Evolutionary conservation across 2,888 invertebrate genomes (phyloP), one percentile per base, ranked within the genome.

Genomic region (Nomada ferruginata): DNA sequence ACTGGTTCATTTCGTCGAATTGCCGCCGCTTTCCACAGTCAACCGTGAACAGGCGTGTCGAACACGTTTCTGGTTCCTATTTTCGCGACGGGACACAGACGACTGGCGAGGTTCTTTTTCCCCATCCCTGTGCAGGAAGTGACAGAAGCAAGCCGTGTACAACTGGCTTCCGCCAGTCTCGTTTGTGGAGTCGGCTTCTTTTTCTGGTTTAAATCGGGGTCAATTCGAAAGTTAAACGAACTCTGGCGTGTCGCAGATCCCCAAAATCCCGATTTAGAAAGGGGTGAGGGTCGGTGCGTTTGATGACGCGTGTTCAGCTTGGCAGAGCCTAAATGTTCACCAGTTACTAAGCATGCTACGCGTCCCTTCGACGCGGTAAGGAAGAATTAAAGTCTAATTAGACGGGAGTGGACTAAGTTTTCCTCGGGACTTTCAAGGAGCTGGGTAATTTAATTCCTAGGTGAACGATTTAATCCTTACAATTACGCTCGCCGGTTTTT

Each of bases 151-250:
- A 18, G 9, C 3, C 13, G 74, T 68, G 42, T 20, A 50, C 36
- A 65, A 20, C 26, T 53, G 76, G 63, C 86, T 73, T 70, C 75
- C 75, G 60, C 20, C 20, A 7, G 69, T 36, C 61, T 55, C 20
- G 69, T 57, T 57, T 53, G 50, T 26, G 59, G 60, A 53, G 47
- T 60, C 57, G 26, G 60, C 50, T 23, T 79, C 69, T 66, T 76
- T 86, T 88, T 84, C 79, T 84, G 81, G 82, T 82, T 88, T 84
- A 85, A 88, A 87, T 89, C 85, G 74, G 84, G 84, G 83, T 85
- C 85, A 89, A 85, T 88, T 88, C 76, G 78, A 82, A 89, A 89
- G 89, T 89, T 88, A 89, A 89, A 88, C 79, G 88, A 89, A 88
- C 86, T 82, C 84, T 55, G 60, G 47, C 79, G 66, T 23, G 23